These are phyloP conservation scores for Agrotis exclamationis DNA, from an alignment of 2,888 invertebrate genomes.

Conservation along the genomic window DNA sequence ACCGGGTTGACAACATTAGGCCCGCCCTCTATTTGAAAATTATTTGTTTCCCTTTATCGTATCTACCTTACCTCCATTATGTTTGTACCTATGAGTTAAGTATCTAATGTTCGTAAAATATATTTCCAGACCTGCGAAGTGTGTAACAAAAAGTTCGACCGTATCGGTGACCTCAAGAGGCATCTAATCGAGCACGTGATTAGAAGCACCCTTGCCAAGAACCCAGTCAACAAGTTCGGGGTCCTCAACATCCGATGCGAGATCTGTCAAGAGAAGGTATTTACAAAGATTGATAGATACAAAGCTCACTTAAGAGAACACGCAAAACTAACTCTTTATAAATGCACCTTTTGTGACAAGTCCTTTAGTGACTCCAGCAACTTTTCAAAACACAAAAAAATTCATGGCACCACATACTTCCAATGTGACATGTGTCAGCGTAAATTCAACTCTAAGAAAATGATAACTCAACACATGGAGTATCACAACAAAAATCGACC, in stretches of 20 bases:
- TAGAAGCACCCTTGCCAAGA: slow-evolving; percentile 82
- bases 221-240: slow-evolving; percentile 78
- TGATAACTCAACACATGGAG: slow-evolving; percentile 86
- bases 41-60: too few species aligned
- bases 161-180: slow-evolving; percentile 86
- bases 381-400: slow-evolving; percentile 89
- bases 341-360: slow-evolving; percentile 87
- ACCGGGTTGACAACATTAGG: background rate
- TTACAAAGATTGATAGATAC: slow-evolving; percentile 84
- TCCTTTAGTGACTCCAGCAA: slow-evolving; percentile 89
- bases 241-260: slow-evolving; percentile 83
- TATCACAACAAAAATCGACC: slow-evolving; percentile 83
- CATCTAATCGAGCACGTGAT: slow-evolving; percentile 89
- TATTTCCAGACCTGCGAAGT: slow-evolving; percentile 82
- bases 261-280: slow-evolving; percentile 80
- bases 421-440: slow-evolving; percentile 87
- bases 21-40: too few species aligned
- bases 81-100: background rate
- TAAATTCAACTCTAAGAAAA: slow-evolving; percentile 88
- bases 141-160: slow-evolving; percentile 84
- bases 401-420: slow-evolving; percentile 81
- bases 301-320: slow-evolving; percentile 88
- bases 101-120: background rate
- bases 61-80: background rate
- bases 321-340: slow-evolving; percentile 87